A percentile compares a stretch with the other conserved stretches of the same genome.
Conservation (phyloP, 2,888 invertebrate species). For the Anodontia alba region DNA sequence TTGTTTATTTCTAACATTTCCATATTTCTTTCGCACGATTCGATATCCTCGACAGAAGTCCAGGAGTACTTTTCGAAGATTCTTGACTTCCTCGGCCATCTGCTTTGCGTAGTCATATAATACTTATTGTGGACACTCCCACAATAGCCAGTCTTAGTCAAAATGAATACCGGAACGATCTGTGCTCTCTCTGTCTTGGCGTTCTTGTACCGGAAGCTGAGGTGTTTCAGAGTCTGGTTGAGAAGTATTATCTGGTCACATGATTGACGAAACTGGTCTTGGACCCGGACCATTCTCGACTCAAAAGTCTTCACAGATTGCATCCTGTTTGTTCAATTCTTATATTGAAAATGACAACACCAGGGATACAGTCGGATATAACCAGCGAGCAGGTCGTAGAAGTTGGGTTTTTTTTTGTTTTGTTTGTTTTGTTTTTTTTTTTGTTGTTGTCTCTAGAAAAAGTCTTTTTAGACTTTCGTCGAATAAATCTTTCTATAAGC, state of each 20-base stretch:
- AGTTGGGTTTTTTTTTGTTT: too few species aligned
- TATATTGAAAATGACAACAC: too few species aligned
- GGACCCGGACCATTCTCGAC: slow-evolving; percentile 18
- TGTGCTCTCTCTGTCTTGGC: slow-evolving; percentile 65
- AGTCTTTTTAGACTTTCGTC: too few species aligned
- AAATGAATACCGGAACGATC: slow-evolving; percentile 73
- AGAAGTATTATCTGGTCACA: slow-evolving; percentile 75
- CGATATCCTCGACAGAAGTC: not conserved
- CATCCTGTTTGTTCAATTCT: too few species aligned
- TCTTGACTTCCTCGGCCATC: slow-evolving; percentile 37
- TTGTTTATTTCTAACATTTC: not conserved
- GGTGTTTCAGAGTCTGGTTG: slow-evolving; percentile 63
- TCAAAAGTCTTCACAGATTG: not conserved
- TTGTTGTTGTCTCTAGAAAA: too few species aligned
- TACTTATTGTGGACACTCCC: slow-evolving; percentile 65
- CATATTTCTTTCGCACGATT: not conserved
- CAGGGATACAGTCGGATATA: too few species aligned
- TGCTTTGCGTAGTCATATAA: slow-evolving; percentile 62
- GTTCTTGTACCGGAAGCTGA: slow-evolving; percentile 68
- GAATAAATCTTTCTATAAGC: too few species aligned
- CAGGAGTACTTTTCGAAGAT: slow-evolving; percentile 15
- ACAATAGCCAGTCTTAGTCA: slow-evolving; percentile 72
- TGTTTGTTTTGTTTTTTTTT: too few species aligned
- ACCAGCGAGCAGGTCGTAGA: too few species aligned
- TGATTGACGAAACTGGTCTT: slow-evolving; percentile 54